Evolutionary conservation across 2,797 vertebrate genomes (phyloP), one percentile per base, ranked within the genome.

Genomic region (Huso huso): DNA sequence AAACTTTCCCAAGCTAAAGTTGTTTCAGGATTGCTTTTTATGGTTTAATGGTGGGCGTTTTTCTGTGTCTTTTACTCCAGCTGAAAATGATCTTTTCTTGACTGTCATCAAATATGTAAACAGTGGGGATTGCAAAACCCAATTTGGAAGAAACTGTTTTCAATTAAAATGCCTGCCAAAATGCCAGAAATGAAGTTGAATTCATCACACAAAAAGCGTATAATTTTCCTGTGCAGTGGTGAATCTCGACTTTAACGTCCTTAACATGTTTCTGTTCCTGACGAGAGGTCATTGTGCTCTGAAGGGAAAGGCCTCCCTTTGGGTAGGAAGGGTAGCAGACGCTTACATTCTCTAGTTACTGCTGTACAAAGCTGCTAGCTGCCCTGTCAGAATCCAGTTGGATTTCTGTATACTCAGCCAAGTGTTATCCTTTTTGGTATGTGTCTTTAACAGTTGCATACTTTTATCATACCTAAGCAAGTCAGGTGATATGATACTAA

Each of bases 31-130:
- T 37, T 37, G 37, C 37, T 37, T 37, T 37, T 37, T 37, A 37
- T 37, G 3, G 55, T 58, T n/a, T 13, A 11, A 12, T 48, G 50
- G 59, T 66, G 6, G 18, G 48, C 50, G 12, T 51, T 64, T 48
- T 18, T n/a, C 8, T n/a, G 48, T 23, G 61, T 72, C 69, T 62
- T 72, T 65, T 61, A n/a, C 58, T 50, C 62, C 70, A 78, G 70
- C 71, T 77, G 70, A 75, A 68, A 68, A 68, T 12, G 6, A 64
- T 72, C 64, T 75, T 11, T 23, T 57, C 64, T n/a, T 60, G 66
- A 67, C 70, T 49, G 4, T 73, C 70, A 76, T 64, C 71, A 78
- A 78, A 71, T 74, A 75, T 82, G 65, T 78, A 70, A 80, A 81
- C 70, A 69, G 12, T 57, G 49, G 15, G 63, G 62, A 64, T 50